Percentiles rank a stretch among this genome's conserved stretches.
Conservation (phyloP, 1,140 invertebrate species). For the Drosophila micromelanica region DNA sequence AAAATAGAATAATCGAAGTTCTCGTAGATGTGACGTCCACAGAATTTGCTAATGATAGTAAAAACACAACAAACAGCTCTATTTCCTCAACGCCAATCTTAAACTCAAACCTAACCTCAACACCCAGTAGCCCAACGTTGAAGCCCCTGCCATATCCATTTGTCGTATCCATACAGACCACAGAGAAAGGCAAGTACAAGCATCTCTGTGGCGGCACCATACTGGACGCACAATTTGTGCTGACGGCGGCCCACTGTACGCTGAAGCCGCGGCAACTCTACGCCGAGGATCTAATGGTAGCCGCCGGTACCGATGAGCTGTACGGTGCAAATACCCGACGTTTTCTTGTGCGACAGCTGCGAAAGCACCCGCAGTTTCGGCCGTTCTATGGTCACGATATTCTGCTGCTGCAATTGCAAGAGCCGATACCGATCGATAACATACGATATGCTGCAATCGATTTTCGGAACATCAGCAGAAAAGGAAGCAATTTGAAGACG, state of each 20-base stretch:
- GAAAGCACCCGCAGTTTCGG: constrained; percentile 32
- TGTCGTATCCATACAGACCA: constrained; percentile 58
- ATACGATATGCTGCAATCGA: constrained; percentile 29
- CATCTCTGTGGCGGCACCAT: constrained; percentile 66
- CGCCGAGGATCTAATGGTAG: constrained; percentile 13
- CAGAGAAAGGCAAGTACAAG: constrained; percentile 16
- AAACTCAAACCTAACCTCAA: too few relatives aligned
- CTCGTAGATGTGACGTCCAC: not conserved
- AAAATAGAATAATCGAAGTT: not conserved
- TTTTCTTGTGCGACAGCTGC: constrained; percentile 11
- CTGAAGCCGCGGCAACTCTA: constrained; percentile 9
- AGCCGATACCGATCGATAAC: constrained; percentile 38
- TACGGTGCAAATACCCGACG: constrained; percentile 2
- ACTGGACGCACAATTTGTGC: constrained; percentile 36
- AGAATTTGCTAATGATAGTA: too few relatives aligned
- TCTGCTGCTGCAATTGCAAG: constrained; percentile 28
- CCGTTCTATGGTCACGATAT: constrained; percentile 55
- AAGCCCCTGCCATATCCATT: constrained; percentile 30
- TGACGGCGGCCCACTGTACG: constrained; percentile 58
- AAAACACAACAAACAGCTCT: too few relatives aligned
- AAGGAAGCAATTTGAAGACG: not conserved
- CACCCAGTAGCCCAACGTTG: too few relatives aligned
- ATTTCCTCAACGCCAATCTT: too few relatives aligned
- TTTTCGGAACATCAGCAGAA: not conserved
- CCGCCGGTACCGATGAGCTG: constrained; percentile 32